phyloP scores from a whole-genome alignment of 2,113 vertebrate species.

The Chaetodon trifascialis region DNA sequence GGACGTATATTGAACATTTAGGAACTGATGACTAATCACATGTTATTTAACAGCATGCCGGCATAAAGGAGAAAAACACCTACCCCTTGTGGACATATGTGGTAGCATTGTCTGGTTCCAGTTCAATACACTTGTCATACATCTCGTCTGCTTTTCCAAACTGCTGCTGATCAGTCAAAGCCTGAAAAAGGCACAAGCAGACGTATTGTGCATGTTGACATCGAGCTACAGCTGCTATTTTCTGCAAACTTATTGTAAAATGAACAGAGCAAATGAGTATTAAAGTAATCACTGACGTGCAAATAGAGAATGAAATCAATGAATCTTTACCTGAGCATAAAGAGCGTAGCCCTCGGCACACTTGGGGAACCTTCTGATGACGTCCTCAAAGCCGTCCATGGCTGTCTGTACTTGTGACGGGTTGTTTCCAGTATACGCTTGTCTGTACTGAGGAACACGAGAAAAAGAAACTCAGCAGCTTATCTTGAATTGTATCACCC shows the following conservation, averaged over 20 bases:
- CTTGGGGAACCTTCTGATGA: constrained; percentile 94
- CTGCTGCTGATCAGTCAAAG: constrained; percentile 98
- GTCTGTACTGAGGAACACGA: constrained; percentile 90
- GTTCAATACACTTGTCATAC: constrained; percentile 98
- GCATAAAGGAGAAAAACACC: constrained; percentile 24
- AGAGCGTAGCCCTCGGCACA: constrained; percentile 98
- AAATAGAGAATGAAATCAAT: not conserved
- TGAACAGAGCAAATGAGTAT: not conserved
- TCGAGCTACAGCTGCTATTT: not conserved
- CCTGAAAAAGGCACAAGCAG: constrained; percentile 79
- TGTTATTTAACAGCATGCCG: not conserved
- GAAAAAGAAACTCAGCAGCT: not conserved
- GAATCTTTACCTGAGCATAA: constrained; percentile 93
- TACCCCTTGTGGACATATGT: constrained; percentile 99
- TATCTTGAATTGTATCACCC: not conserved
- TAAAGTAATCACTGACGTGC: not conserved
- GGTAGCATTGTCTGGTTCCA: constrained; percentile 98
- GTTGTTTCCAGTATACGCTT: constrained; percentile 98
- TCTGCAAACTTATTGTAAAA: not conserved
- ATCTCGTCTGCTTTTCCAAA: constrained; percentile 99
- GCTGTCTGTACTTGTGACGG: constrained; percentile 93
- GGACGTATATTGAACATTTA: constrained; percentile 35
- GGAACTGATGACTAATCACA: not conserved
- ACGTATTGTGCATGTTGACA: not conserved
- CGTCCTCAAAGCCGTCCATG: constrained; percentile 97